phyloP scores from a whole-genome alignment of 2,888 invertebrate species.

The Hyposoter dolosus region DNA sequence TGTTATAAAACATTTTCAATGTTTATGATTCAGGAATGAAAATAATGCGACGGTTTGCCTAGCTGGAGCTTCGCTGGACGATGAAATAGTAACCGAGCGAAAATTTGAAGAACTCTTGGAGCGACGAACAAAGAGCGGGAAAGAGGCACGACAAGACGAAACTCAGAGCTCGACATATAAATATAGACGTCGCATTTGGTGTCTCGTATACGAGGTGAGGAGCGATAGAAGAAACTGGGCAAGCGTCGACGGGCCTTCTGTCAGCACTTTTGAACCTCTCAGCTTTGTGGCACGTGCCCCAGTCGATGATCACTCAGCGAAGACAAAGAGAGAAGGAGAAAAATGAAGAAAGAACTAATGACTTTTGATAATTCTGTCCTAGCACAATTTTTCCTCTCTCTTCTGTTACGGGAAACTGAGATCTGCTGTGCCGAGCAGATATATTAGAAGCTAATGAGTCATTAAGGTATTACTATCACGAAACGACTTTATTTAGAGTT shows the following conservation, averaged over 20 bases:
- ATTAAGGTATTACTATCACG: too few relatives aligned
- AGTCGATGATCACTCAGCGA: constrained; percentile 57
- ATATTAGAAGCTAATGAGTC: constrained; percentile 59
- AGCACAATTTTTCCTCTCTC: constrained; percentile 37
- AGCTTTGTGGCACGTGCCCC: constrained; percentile 64
- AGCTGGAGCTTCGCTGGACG: constrained; percentile 6
- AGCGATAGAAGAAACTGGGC: constrained; percentile 27
- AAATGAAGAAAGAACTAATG: constrained; percentile 11
- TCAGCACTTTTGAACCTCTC: constrained; percentile 66
- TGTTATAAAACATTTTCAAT: neutral
- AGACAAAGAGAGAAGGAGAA: neutral
- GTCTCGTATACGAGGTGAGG: constrained; percentile 7
- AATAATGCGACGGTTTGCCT: neutral
- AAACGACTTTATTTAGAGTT: too few relatives aligned
- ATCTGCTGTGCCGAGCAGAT: constrained; percentile 32
- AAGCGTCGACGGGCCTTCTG: constrained; percentile 59
- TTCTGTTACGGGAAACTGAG: constrained; percentile 26
- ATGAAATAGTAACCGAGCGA: neutral
- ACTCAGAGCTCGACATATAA: constrained; percentile 32
- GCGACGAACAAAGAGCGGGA: constrained; percentile 36
- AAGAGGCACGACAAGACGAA: constrained; percentile 10
- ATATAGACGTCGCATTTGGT: constrained; percentile 28
- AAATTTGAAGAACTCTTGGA: neutral
- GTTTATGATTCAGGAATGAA: neutral
- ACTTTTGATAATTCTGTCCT: constrained; percentile 38